These are phyloP conservation scores for Tupaia tana DNA, from an alignment of 2,113 vertebrate genomes.

Conservation along the genomic window DNA sequence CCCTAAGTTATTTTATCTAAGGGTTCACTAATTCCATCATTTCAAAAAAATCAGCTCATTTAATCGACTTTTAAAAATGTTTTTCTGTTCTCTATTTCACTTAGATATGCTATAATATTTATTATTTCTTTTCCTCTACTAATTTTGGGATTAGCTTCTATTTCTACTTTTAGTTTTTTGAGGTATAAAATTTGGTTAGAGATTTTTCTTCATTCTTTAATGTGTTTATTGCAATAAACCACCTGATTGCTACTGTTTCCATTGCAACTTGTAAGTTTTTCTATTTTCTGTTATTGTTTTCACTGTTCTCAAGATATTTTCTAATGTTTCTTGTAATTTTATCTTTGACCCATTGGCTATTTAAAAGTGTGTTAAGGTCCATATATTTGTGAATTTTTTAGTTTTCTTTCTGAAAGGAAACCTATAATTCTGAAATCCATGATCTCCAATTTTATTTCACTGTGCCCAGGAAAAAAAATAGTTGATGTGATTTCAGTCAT, in stretches of 20 bases:
- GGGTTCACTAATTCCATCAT: background rate
- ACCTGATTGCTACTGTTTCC: background rate
- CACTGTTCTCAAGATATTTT: background rate
- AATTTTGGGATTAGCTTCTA: background rate
- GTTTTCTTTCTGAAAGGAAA: background rate
- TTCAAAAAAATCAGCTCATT: background rate
- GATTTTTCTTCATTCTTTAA: background rate
- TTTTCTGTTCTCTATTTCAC: background rate
- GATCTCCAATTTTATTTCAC: background rate
- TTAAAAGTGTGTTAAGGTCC: background rate
- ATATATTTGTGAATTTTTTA: background rate
- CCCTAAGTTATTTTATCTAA: background rate
- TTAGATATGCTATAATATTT: background rate
- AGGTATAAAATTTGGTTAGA: background rate
- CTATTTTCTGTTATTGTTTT: background rate
- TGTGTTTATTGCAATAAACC: background rate
- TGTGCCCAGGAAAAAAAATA: background rate
- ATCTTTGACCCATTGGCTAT: background rate
- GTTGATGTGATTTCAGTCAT: background rate
- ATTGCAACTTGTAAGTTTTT: background rate
- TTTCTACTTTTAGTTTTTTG: background rate
- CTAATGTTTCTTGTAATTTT: background rate
- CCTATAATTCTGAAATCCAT: no score
- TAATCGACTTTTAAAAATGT: background rate
- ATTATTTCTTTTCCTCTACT: background rate